Evolutionary conservation across 2,113 vertebrate species (phyloP).

Genomic region (Poecile atricapillus): DNA sequence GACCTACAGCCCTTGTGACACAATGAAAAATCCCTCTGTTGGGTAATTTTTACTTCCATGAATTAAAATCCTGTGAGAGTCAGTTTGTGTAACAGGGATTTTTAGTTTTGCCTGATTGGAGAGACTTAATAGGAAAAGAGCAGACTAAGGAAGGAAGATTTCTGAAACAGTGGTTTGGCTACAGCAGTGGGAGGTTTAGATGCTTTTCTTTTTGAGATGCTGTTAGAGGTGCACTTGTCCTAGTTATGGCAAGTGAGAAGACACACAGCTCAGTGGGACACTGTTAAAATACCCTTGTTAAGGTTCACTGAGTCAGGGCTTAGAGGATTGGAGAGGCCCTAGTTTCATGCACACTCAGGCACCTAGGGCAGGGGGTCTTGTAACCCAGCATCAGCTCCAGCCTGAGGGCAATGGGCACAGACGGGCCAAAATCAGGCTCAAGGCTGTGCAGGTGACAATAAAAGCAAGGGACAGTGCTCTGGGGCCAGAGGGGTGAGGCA

Average conservation of each 20-base stretch:
- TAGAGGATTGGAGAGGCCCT: neutral
- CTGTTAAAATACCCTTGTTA: neutral
- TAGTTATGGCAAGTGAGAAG: neutral
- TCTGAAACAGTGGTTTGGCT: neutral
- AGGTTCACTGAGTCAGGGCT: neutral
- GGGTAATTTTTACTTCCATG: neutral
- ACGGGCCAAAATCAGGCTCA: neutral
- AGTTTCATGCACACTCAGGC: neutral
- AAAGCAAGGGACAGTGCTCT: neutral
- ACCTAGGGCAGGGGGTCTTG: neutral
- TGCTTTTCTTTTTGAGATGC: neutral
- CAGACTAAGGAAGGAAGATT: neutral
- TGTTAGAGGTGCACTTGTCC: neutral
- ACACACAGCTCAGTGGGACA: neutral
- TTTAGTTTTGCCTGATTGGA: slow-evolving; percentile 27
- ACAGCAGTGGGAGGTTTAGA: neutral
- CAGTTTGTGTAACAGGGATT: neutral
- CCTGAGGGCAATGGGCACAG: neutral
- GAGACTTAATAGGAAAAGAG: neutral
- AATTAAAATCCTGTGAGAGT: slow-evolving; percentile 18
- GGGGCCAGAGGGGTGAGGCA: neutral
- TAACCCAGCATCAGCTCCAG: neutral
- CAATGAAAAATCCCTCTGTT: neutral
- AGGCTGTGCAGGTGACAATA: neutral
- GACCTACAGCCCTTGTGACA: slow-evolving; percentile 5